Evolutionary conservation across 2,888 invertebrate genomes (phyloP).

Genomic region (Dioctria linearis): DNA sequence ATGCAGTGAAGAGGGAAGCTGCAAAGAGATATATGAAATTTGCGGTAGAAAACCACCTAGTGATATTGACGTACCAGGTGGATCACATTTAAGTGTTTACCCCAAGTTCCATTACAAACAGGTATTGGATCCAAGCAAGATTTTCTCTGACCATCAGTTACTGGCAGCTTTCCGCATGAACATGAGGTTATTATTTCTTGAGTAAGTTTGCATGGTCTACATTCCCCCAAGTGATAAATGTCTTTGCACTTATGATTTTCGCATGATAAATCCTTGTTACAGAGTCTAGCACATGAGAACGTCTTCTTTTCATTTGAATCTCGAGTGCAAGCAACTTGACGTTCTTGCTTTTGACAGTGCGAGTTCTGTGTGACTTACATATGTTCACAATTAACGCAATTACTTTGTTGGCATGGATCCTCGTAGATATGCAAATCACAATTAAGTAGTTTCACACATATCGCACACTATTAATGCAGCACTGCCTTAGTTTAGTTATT

Average conservation of each 20-base stretch:
- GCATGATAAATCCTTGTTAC: constrained; percentile 76
- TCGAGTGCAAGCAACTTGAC: constrained; percentile 76
- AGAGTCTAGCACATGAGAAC: constrained; percentile 77
- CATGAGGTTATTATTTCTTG: constrained; percentile 78
- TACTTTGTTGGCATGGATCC: constrained; percentile 83
- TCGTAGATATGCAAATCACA: constrained; percentile 86
- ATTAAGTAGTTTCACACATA: constrained; percentile 82
- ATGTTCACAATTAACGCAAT: constrained; percentile 81
- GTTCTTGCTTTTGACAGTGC: constrained; percentile 78
- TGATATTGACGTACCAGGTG: constrained; percentile 71
- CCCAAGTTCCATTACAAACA: constrained; percentile 82
- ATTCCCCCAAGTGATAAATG: constrained; percentile 79
- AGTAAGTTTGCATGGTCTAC: constrained; percentile 77
- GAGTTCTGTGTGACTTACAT: constrained; percentile 81
- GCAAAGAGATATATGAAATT: constrained; percentile 19
- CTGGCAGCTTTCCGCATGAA: constrained; percentile 81
- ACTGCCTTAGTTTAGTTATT: constrained; percentile 78
- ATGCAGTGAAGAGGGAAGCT: constrained; percentile 78
- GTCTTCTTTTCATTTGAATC: constrained; percentile 70
- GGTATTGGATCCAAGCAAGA: constrained; percentile 88
- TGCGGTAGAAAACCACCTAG: neutral
- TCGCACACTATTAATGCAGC: constrained; percentile 83
- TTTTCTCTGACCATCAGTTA: constrained; percentile 72
- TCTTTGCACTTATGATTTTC: constrained; percentile 80
- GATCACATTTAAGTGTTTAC: constrained; percentile 80